Evolutionary conservation across 2,797 vertebrate genomes (phyloP), one percentile per base, ranked within the genome.

Genomic region (Diplodus puntazzo): DNA sequence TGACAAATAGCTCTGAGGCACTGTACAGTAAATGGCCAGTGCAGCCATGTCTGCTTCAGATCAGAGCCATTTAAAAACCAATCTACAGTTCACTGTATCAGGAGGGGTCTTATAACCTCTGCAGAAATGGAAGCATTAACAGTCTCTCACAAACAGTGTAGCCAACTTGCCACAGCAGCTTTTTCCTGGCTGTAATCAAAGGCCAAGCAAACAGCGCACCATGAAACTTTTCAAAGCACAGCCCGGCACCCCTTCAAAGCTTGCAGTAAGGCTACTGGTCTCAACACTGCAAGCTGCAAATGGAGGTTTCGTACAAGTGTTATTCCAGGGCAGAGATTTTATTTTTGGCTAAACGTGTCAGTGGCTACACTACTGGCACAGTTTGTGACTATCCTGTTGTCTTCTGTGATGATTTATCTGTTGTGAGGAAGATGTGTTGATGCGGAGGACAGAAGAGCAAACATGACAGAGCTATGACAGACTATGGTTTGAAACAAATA

Each of bases 181-280:
- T 20, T 75, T 76, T 58, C 65, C 71, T 59, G 68, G 55, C 62
- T 54, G 70, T 77, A 81, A 89, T 89, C 75, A 87, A 88, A 87
- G 88, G 73, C 80, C 77, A 60, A 76, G 39, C 71, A 69, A 79
- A 79, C 63, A 79, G 67, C 68, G 30, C 62, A 74, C 50, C 7
- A 6, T 63, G 34, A 81, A 83, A 77, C 59, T 54, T 87, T 79
- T 81, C 34, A 79, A 66, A 82, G 77, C 82, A 23, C 75, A 72
- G 73, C 80, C 75, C 0, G 43, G 12, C 53, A 55, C 8, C 59
- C 55, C 50, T 74, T 74, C 53, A 66, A 42, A 80, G 62, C 59
- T 69, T 62, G 71, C 45, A 73, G 65, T 46, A 34, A n/a, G 58
- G 34, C 21, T 79, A 64, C 45, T 69, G 61, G 73, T 76, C 69